Base-by-base conservation (phyloP, 1,140 invertebrate genomes). In the Bombus superbus region DNA sequence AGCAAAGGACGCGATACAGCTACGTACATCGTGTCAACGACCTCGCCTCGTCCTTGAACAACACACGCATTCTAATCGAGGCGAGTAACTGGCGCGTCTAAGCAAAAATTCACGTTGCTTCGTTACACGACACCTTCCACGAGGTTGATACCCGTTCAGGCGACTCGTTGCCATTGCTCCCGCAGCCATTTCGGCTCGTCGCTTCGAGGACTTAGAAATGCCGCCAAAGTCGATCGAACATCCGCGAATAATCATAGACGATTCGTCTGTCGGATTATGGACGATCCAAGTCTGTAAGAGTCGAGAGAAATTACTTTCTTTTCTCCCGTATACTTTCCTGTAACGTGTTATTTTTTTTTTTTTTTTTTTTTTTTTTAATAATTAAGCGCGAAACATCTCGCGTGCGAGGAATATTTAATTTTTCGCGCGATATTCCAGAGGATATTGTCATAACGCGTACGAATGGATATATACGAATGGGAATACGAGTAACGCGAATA, bases 1-100 rank as follows among this genome's bases (percentile, higher is more conserved):
- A 32, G 32, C 22, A 32, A 66, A 44, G 40, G 57, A 47, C 53
- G 68, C 22, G 10, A 42, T 18, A 32, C 3, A 81, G 73, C 6
- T 18, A 32, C 32, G 32, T 32, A 32, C 15, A 74, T 66, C 6
- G 38, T 81, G 86, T 89, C 68, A 78, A 64, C 38, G 53, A 77
- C 40, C 72, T 66, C 72, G 5, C n/a, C 53, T 47, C 72, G 59
- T 44, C 62, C 78, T 74, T 69, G 73, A 53, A 81, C 66, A 57
- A 35, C 11, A 47, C 32, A 66, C 53, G 59, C 73, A 89, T 85
- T 66, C 25, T 81, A 81, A 85, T 88, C 47, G 66, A 74, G 35
- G 5, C 18, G 10, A 81, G 64, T 76, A 38, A 32, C 18, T 72
- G 28, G 47, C 15, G 11, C 22, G 76, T 32, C 32, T 25, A 74